Conservation (phyloP, 1,140 invertebrate genomes). For the Potamilus streckersoni region DNA sequence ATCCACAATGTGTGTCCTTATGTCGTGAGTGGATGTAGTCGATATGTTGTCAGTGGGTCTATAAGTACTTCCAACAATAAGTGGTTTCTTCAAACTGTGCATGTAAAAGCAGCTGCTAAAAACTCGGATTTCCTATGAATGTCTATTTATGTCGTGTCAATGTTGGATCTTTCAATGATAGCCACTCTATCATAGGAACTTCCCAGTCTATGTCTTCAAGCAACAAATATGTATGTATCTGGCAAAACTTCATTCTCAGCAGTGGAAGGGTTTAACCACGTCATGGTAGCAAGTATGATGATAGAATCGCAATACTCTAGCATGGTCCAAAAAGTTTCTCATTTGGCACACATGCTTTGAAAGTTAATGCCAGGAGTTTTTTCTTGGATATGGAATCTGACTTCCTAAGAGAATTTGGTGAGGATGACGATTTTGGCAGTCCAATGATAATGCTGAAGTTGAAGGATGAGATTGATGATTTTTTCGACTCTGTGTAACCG, state of each 20-base stretch:
- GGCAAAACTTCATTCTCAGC: conserved; percentile 3
- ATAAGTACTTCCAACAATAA: not conserved
- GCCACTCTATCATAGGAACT: not conserved
- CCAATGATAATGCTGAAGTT: not conserved
- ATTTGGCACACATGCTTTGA: conserved; percentile 6
- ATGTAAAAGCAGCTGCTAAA: not conserved
- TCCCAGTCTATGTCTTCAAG: not conserved
- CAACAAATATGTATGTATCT: conserved; percentile 5
- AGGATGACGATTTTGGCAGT: not conserved
- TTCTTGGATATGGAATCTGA: not conserved
- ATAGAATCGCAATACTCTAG: not conserved
- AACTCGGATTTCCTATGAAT: not conserved
- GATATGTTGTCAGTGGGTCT: conserved; percentile 2
- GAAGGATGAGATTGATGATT: not conserved
- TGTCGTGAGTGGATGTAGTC: not conserved
- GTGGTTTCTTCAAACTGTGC: not conserved
- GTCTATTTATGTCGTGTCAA: not conserved
- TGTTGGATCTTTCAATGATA: conserved; percentile 1
- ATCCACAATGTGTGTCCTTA: not conserved
- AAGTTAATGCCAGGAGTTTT: conserved; percentile 9
- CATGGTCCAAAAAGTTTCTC: not conserved
- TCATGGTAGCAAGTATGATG: conserved; percentile 2
- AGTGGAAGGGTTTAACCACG: conserved; percentile 1
- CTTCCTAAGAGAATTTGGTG: not conserved
- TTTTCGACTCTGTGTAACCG: not conserved